These are phyloP conservation scores for Micromys minutus DNA, from an alignment of 2,113 vertebrate genomes.

Conservation along the genomic window DNA sequence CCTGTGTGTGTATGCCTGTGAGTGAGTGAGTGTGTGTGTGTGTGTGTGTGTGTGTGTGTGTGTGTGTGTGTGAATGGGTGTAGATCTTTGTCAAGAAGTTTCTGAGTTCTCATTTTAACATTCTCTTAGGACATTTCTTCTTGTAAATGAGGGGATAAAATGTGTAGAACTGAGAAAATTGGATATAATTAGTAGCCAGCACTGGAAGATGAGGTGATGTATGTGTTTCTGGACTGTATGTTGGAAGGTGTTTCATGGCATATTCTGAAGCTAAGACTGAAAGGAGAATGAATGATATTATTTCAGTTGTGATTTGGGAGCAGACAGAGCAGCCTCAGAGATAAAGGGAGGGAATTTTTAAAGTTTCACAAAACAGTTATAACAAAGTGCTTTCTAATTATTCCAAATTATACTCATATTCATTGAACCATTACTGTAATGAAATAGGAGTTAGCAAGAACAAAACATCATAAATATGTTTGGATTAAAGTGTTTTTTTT, in stretches of 20 bases:
- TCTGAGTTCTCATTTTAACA: not conserved
- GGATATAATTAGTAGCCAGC: not conserved
- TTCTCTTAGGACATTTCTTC: not conserved
- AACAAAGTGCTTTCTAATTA: not conserved
- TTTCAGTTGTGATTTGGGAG: not conserved
- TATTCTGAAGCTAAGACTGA: not conserved
- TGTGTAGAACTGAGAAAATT: not conserved
- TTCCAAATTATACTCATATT: not conserved
- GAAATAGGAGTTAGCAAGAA: conserved; percentile 25
- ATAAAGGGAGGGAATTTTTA: not conserved
- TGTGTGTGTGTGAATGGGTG: not conserved
- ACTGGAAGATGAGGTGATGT: not conserved
- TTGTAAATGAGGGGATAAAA: not conserved
- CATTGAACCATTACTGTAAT: not conserved
- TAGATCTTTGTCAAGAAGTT: not conserved
- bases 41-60: not conserved
- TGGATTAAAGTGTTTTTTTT: not conserved
- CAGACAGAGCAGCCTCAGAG: not conserved
- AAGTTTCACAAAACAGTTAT: not conserved
- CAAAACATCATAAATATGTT: conserved; percentile 42
- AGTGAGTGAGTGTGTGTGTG: too few relatives aligned
- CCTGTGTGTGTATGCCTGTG: too few relatives aligned
- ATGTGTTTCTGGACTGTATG: not conserved
- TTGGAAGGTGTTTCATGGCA: accelerated
- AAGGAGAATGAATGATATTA: not conserved